Conservation (phyloP, 2,113 vertebrate species). For the Petromus typicus region DNA sequence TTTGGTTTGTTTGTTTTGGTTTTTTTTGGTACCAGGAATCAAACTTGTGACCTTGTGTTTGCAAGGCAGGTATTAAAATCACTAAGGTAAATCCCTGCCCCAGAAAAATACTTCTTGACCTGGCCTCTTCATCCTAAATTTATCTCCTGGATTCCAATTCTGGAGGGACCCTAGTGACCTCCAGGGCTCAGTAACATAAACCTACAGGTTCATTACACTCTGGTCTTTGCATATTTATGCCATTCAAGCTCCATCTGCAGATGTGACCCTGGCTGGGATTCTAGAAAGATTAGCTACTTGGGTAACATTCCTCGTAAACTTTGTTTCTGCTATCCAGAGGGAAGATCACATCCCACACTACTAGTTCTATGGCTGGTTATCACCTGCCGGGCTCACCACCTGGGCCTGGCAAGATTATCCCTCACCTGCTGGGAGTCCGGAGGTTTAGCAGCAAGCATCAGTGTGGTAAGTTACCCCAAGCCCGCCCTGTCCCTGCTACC, state of each 20-base stretch:
- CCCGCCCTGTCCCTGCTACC: neutral
- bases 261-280: neutral
- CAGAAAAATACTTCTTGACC: neutral
- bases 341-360: neutral
- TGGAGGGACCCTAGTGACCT: neutral
- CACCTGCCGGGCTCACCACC: neutral
- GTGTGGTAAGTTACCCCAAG: neutral
- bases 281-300: neutral
- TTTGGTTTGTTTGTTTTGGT: no score
- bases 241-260: neutral
- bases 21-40: no score
- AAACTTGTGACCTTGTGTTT: no score
- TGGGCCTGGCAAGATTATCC: neutral
- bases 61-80: no score
- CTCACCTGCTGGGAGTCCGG: neutral
- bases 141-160: neutral
- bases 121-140: neutral
- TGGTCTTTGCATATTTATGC: neutral
- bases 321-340: neutral
- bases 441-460: neutral
- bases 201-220: neutral
- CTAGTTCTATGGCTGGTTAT: neutral
- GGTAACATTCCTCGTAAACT: neutral
- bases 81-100: no score
- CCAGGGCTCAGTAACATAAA: neutral